Percentiles rank a stretch among this genome's conserved stretches.
Conservation (phyloP, 2,113 vertebrate genomes). For the Mastomys natalensis region DNA sequence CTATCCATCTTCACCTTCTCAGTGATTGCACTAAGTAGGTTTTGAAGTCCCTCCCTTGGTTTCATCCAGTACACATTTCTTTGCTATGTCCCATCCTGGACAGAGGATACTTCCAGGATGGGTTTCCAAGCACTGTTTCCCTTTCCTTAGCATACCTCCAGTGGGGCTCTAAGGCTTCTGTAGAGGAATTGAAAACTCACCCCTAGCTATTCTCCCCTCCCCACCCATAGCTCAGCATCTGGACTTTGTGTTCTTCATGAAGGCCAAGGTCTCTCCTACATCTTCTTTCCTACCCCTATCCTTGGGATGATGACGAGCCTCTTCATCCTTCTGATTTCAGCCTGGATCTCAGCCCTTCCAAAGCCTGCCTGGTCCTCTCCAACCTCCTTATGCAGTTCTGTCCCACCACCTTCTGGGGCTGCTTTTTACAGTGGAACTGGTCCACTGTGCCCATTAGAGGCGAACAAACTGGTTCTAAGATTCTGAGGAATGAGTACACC, state of each 20-base stretch:
- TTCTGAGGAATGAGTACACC: no score
- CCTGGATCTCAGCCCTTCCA: neutral
- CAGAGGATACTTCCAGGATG: neutral
- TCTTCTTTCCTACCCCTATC: no score
- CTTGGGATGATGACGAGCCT: no score
- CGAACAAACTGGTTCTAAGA: fast-evolving
- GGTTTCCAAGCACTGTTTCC: neutral
- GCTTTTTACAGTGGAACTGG: neutral
- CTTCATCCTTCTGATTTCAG: neutral
- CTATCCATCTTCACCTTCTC: neutral
- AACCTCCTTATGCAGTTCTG: neutral
- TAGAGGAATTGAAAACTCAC: neutral
- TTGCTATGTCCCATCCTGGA: neutral
- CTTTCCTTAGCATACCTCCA: neutral
- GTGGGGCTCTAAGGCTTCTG: no score
- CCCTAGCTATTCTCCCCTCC: no score
- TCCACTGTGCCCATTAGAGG: no score
- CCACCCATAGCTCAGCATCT: neutral
- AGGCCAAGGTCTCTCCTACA: neutral
- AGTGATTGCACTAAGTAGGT: neutral
- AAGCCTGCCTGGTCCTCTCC: neutral
- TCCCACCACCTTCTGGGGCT: neutral
- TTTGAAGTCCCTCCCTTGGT: neutral
- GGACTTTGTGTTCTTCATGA: neutral
- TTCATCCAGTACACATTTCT: neutral